Conservation (phyloP, 2,888 invertebrate species). For the Eupithecia exiguata region DNA sequence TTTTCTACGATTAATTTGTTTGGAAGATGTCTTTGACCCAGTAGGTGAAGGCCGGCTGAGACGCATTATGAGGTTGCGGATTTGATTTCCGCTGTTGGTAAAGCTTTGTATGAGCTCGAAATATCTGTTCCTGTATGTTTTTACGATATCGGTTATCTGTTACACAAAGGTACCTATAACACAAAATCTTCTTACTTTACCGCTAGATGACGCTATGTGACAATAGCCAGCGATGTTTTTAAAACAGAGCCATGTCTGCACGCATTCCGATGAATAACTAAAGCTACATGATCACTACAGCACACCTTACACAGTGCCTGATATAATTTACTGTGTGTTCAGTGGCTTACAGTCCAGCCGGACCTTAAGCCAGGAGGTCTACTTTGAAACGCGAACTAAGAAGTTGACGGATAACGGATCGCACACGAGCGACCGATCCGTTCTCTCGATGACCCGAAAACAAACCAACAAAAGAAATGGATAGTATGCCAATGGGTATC, state of each 20-base stretch:
- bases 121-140: not conserved
- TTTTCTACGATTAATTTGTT: not conserved
- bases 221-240: not conserved
- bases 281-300: not conserved
- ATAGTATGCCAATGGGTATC: too few relatives aligned
- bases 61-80: not conserved
- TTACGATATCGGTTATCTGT: not conserved
- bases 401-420: not conserved
- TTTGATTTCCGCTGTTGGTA: not conserved
- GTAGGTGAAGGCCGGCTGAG: not conserved
- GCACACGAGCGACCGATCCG: not conserved
- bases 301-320: conserved; percentile 6
- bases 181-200: not conserved
- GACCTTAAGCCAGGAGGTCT: conserved; percentile 52
- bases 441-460: not conserved
- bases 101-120: not conserved
- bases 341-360: conserved; percentile 56
- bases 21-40: not conserved
- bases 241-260: not conserved
- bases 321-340: conserved; percentile 49
- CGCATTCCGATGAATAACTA: conserved; percentile 3
- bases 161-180: not conserved
- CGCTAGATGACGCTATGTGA: not conserved
- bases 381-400: not conserved
- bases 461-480: too few relatives aligned